Conservation (phyloP, 2,797 vertebrate genomes). For the Hipposideros larvatus region DNA sequence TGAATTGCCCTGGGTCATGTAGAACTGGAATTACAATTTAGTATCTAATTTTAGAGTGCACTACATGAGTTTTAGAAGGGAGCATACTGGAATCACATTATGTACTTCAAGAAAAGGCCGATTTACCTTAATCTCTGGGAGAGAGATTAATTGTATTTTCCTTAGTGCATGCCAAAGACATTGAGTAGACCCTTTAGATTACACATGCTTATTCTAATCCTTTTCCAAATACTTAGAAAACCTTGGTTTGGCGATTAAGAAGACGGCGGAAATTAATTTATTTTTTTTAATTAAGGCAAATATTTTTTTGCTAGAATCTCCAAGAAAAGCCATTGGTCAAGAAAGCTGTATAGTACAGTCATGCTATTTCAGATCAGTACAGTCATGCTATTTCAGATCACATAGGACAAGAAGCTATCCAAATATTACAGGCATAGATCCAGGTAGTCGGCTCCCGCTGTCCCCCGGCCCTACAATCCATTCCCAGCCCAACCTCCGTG, state of each 20-base stretch:
- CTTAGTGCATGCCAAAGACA: slow-evolving; percentile 54
- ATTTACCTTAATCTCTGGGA: slow-evolving; percentile 69
- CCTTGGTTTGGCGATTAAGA: slow-evolving; percentile 28
- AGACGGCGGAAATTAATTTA: slow-evolving; percentile 51
- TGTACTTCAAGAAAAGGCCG: not conserved
- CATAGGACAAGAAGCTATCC: not conserved
- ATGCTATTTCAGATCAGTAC: slow-evolving; percentile 18
- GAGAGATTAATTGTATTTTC: slow-evolving; percentile 72
- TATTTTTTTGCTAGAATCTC: slow-evolving; percentile 71
- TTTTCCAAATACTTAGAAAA: slow-evolving; percentile 68
- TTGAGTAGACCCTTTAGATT: slow-evolving; percentile 31
- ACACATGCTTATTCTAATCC: slow-evolving; percentile 58
- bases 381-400: slow-evolving; percentile 9
- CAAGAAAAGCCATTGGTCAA: slow-evolving; percentile 61
- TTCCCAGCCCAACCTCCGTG: not conserved
- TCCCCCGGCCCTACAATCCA: not conserved
- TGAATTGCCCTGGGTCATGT: slow-evolving; percentile 38
- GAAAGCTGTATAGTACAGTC: not conserved
- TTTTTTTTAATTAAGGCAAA: slow-evolving; percentile 51
- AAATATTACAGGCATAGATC: not conserved
- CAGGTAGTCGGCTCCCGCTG: not conserved
- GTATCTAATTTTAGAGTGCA: slow-evolving; percentile 38
- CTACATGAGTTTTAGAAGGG: slow-evolving; percentile 10
- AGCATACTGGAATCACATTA: slow-evolving; percentile 18
- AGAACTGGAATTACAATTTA: slow-evolving; percentile 57